A percentile compares a stretch with the other conserved stretches of the same genome.
Evolutionary conservation across 2,888 invertebrate species (phyloP).

Genomic region (Pseudococcus viburni): DNA sequence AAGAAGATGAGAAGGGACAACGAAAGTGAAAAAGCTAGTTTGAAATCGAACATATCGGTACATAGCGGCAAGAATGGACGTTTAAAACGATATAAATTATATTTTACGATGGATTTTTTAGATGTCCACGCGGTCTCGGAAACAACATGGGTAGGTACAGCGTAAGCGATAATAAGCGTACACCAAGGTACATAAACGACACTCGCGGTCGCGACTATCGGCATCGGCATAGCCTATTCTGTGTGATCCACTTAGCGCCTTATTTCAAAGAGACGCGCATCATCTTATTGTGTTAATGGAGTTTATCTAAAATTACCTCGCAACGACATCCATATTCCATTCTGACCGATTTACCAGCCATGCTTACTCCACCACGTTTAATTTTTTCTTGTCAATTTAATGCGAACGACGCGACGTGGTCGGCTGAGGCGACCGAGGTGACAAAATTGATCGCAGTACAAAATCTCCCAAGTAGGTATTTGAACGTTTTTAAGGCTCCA

Average conservation of each 20-base stretch:
- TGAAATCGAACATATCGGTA: constrained; percentile 24
- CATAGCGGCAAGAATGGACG: not conserved
- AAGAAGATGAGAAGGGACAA: not conserved
- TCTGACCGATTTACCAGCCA: not conserved
- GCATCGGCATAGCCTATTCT: constrained; percentile 12
- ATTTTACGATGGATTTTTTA: constrained; percentile 54
- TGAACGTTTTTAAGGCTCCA: no score
- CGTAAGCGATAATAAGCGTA: constrained; percentile 14
- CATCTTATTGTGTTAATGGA: constrained; percentile 61
- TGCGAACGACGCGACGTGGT: not conserved
- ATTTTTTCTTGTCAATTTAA: not conserved
- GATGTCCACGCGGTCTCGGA: not conserved
- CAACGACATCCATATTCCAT: constrained; percentile 47
- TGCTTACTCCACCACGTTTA: not conserved
- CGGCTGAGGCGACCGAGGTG: not conserved
- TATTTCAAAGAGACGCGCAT: constrained; percentile 57
- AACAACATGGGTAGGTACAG: not conserved
- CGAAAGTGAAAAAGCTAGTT: constrained; percentile 35
- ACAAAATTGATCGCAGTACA: not conserved
- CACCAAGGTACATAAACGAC: not conserved
- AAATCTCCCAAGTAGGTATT: no score
- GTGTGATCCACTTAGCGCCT: constrained; percentile 63
- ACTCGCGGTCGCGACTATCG: constrained; percentile 15
- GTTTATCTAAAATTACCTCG: constrained; percentile 60
- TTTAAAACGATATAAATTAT: constrained; percentile 57